Conservation (phyloP, 1,140 invertebrate genomes). For the Diorhabda elongata region DNA sequence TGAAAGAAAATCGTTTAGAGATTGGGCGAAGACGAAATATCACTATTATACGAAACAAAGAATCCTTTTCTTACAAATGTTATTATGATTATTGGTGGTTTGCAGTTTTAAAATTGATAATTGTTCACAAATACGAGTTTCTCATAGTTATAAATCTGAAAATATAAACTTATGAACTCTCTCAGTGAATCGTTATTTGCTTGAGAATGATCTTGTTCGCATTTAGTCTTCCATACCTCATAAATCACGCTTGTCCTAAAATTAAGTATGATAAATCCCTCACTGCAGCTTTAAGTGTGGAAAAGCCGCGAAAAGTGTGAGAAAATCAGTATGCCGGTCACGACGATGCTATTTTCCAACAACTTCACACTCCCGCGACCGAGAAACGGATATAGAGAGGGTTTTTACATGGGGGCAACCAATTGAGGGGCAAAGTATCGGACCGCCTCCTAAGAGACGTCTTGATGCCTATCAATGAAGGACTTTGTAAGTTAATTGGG, state of each 20-base stretch:
- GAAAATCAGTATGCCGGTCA: conserved; percentile 23
- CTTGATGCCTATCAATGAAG: conserved; percentile 28
- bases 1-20: too few species aligned
- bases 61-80: too few species aligned
- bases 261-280: conserved; percentile 19
- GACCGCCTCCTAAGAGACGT: conserved; percentile 4
- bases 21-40: too few species aligned
- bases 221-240: conserved; percentile 6
- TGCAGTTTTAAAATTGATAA: too few species aligned
- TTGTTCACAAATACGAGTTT: too few species aligned
- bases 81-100: too few species aligned
- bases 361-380: conserved; percentile 36
- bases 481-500: conserved; percentile 26
- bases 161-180: too few species aligned
- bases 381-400: conserved; percentile 17
- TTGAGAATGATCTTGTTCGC: neutral
- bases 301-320: neutral
- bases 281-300: conserved; percentile 11
- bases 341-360: conserved; percentile 36
- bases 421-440: conserved; percentile 24
- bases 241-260: conserved; percentile 16
- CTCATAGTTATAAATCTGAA: too few species aligned
- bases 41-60: too few species aligned
- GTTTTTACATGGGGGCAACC: conserved; percentile 16
- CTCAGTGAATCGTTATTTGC: neutral